Evolutionary conservation across 1,140 invertebrate genomes (phyloP).

Genomic region (Macrobrachium nipponense): DNA sequence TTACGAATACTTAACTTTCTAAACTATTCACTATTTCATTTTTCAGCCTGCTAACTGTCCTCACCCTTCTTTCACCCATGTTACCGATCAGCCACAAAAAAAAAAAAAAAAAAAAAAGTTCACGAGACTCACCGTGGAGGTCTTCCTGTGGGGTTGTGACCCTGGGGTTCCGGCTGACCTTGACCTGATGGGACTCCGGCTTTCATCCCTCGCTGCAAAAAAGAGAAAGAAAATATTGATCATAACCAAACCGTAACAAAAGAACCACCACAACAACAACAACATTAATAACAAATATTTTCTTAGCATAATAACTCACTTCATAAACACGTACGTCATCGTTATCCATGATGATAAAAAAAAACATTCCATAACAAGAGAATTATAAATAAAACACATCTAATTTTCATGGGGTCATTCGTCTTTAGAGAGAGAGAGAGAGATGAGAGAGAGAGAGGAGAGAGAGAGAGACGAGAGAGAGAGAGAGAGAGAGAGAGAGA

Average conservation of each 20-base stretch:
- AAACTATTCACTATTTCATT: too few species aligned
- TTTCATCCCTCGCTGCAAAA: constrained; percentile 48
- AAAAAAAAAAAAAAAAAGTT: background rate
- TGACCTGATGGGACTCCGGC: constrained; percentile 51
- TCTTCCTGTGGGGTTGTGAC: constrained; percentile 55
- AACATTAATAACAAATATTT: too few species aligned
- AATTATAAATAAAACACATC: too few species aligned
- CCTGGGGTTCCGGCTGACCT: constrained; percentile 51
- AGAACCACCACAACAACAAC: background rate
- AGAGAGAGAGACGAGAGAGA: background rate
- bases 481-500: background rate
- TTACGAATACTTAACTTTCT: too few species aligned
- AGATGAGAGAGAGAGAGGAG: background rate
- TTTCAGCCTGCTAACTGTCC: too few species aligned
- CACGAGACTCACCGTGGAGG: constrained; percentile 33
- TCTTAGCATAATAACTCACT: too few species aligned
- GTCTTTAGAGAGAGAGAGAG: background rate
- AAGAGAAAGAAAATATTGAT: background rate
- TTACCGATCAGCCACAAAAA: too few species aligned
- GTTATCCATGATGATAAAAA: too few species aligned
- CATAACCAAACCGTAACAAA: background rate
- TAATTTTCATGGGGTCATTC: too few species aligned
- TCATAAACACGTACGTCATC: too few species aligned
- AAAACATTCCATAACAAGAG: too few species aligned
- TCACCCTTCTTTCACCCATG: too few species aligned